A percentile compares a stretch with the other conserved stretches of the same genome.
Evolutionary conservation across 2,888 invertebrate genomes (phyloP).

Genomic region (Andrena bucephala): DNA sequence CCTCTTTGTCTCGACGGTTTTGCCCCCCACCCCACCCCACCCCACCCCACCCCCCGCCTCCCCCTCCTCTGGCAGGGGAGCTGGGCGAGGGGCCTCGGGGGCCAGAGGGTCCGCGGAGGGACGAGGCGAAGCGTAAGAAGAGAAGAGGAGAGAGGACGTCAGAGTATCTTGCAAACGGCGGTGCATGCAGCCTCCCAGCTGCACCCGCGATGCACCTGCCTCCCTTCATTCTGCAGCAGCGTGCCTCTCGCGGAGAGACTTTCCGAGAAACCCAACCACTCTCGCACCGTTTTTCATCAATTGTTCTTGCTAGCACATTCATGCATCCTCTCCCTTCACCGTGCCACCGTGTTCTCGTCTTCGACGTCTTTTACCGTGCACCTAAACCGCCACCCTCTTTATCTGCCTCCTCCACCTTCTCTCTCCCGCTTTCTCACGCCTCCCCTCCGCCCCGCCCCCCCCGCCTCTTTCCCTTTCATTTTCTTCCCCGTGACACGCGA

Average conservation of each 20-base stretch:
- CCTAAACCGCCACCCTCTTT: slow-evolving; percentile 48
- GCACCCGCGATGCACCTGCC: slow-evolving; percentile 72
- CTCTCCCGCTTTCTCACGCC: slow-evolving; percentile 54
- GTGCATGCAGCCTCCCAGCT: slow-evolving; percentile 73
- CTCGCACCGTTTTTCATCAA: slow-evolving; percentile 74
- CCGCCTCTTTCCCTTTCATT: slow-evolving; percentile 51
- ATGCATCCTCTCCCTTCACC: slow-evolving; percentile 44
- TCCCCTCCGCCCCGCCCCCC: slow-evolving; percentile 56
- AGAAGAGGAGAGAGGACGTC: slow-evolving; percentile 48
- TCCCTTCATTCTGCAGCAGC: slow-evolving; percentile 67
- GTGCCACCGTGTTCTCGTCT: slow-evolving; percentile 18
- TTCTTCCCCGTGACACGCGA: slow-evolving; percentile 49
- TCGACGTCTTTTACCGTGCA: slow-evolving; percentile 12
- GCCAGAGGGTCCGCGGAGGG: slow-evolving; percentile 10
- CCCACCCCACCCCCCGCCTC: background rate
- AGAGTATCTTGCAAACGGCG: slow-evolving; percentile 63
- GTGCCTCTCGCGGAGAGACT: slow-evolving; percentile 66
- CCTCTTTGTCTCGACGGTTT: slow-evolving; percentile 54
- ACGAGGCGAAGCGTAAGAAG: slow-evolving; percentile 36
- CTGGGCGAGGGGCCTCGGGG: slow-evolving; percentile 15
- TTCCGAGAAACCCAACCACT: slow-evolving; percentile 72
- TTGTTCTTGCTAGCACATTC: slow-evolving; percentile 69
- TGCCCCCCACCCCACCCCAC: slow-evolving; percentile 11
- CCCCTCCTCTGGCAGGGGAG: slow-evolving; percentile 26
- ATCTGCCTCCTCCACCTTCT: slow-evolving; percentile 44